Conservation (phyloP, 2,888 invertebrate species). For the Pomacea canaliculata region DNA sequence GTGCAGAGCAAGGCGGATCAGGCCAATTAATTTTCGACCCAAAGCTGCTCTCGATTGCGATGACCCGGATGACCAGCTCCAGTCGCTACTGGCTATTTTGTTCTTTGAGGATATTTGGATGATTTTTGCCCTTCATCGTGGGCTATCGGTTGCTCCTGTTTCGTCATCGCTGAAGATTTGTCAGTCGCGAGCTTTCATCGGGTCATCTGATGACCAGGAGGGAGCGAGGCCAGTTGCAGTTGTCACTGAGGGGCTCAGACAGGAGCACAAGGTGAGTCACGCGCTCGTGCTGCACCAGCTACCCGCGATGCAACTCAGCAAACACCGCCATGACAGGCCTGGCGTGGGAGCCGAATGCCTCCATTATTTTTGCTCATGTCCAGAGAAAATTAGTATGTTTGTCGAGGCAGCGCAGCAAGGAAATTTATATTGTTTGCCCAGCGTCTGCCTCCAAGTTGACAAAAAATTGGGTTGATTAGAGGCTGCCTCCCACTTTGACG, state of each 20-base stretch:
- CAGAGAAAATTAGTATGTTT: slow-evolving; percentile 15
- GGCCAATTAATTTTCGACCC: slow-evolving; percentile 1
- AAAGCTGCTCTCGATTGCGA: background rate
- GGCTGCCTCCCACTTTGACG: background rate
- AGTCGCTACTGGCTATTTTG: too few species aligned
- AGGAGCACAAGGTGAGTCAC: background rate
- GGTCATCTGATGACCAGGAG: too few species aligned
- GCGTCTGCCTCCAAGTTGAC: slow-evolving; percentile 6
- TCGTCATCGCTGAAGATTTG: background rate
- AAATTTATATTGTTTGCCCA: slow-evolving; percentile 26
- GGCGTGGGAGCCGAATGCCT: background rate
- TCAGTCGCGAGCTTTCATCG: too few species aligned
- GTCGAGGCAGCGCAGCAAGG: slow-evolving; percentile 7
- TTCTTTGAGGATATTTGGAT: too few species aligned
- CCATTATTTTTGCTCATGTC: slow-evolving; percentile 13
- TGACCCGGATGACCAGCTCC: background rate
- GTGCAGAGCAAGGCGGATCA: slow-evolving; percentile 6
- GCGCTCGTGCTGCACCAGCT: background rate
- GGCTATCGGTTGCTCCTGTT: background rate
- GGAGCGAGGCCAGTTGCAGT: too few species aligned
- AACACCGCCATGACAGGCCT: background rate
- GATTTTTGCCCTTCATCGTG: too few species aligned
- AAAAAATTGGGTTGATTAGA: slow-evolving; percentile 16
- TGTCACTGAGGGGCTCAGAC: too few species aligned
- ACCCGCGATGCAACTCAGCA: background rate